Evolutionary conservation across 2,888 invertebrate genomes (phyloP).

Genomic region (Polymixis flavicincta): DNA sequence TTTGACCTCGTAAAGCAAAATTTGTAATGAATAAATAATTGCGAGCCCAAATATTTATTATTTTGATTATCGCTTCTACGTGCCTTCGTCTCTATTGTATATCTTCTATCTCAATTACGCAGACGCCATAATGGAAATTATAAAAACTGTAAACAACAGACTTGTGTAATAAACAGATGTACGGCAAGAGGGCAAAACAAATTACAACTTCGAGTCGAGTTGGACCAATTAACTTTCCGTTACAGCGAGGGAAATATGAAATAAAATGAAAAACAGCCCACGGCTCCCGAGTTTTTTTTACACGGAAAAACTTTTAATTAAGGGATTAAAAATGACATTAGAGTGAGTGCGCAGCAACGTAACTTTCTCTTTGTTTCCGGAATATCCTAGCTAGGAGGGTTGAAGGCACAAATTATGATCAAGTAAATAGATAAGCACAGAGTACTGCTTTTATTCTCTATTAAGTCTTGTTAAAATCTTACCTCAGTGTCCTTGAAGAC

Average conservation of each 20-base stretch:
- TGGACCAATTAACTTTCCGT: conserved; percentile 90
- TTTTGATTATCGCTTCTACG: conserved; percentile 47
- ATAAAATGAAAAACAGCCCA: conserved; percentile 88
- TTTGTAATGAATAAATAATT: conserved; percentile 64
- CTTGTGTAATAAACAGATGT: conserved; percentile 85
- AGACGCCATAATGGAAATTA: conserved; percentile 71
- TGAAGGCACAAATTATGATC: conserved; percentile 70
- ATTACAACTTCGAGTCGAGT: conserved; percentile 88
- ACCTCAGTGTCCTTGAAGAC: conserved; percentile 64
- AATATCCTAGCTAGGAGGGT: conserved; percentile 71
- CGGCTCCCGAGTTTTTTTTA: conserved; percentile 81
- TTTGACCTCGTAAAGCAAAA: conserved; percentile 44
- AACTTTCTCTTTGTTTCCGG: conserved; percentile 83
- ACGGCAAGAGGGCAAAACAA: conserved; percentile 85
- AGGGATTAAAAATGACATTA: conserved; percentile 90
- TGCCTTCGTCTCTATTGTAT: background rate
- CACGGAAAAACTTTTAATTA: conserved; percentile 89
- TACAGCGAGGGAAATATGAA: conserved; percentile 88
- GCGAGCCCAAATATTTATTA: conserved; percentile 57
- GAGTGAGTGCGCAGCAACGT: conserved; percentile 85
- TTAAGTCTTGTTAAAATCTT: conserved; percentile 74
- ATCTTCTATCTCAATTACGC: conserved; percentile 58
- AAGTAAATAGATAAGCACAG: conserved; percentile 74
- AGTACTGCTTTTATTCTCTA: conserved; percentile 67
- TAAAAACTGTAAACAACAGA: conserved; percentile 79